Evolutionary conservation across 92 coral and sea anemone genomes (phyloP), one percentile per base, ranked within the genome.

Genomic region (Umimayanthus kanabou): DNA sequence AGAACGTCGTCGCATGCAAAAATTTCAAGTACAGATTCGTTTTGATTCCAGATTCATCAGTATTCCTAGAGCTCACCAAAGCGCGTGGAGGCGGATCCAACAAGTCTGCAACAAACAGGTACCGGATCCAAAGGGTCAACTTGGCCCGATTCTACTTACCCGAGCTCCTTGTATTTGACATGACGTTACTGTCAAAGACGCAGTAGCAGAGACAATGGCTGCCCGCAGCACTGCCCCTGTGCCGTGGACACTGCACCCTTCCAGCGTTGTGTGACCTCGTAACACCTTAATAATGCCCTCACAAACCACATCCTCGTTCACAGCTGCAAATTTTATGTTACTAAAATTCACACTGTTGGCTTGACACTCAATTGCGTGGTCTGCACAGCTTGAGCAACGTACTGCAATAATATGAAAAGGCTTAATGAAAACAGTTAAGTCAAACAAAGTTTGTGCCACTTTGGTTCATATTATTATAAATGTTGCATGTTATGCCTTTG

Each of bases 241-340:
- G 79, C 98, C 92, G 53, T 92, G 92, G 33, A 96, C 73, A 50
- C 93, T 87, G 79, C 98, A 96, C 57, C 92, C 92, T 14, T 89
- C 95, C 53, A 96, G 77, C 39, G 91, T 88, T 10, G 91, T 79
- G 55, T 91, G 77, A 16, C 98, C 98, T 61, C 73, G 85, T 77
- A 88, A 91, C 39, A 96, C 87, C n/a, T 81, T 77, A 29, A 96
- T n/a, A 79, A 96, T 64, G 10, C 93, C 92, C 4, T 81, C 91
- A 26, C 88, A 88, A 23, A 89, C 93, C 77, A 80, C 89, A 49
- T 87, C 89, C 70, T 92, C 92, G 37, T 93, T 98, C 77, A 87
- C 64, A 4, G 61, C 86, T 0, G 58, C 90, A 84, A 96, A 92
- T 23, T 79, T 89, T 39, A 96, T 82, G 80, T 92, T 95, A 75